Evolutionary conservation across 64 coral and sea anemone genomes (phyloP), one percentile per base, ranked within the genome.

Genomic region (Exaiptasia diaphana): DNA sequence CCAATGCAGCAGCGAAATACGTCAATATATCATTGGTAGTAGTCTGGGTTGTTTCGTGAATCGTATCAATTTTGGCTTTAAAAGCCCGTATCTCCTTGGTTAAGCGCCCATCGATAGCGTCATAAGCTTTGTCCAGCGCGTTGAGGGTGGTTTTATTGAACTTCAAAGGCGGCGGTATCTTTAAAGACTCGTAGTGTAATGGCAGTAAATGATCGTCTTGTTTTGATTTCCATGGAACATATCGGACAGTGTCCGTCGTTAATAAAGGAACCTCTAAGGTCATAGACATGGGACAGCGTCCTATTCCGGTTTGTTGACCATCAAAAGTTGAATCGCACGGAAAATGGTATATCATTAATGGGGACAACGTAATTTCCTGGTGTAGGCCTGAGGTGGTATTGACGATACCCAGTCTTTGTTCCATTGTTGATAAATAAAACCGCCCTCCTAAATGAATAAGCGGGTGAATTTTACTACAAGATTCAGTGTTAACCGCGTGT

Each of bases 51-150:
- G n/a, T n/a, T n/a, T n/a, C n/a, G n/a, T n/a, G n/a, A n/a, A n/a
- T n/a, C n/a, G n/a, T n/a, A n/a, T n/a, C n/a, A n/a, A n/a, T n/a
- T n/a, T n/a, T n/a, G n/a, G n/a, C n/a, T n/a, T n/a, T n/a, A n/a
- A n/a, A n/a, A n/a, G n/a, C n/a, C n/a, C n/a, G n/a, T n/a, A n/a
- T n/a, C n/a, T n/a, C n/a, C n/a, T n/a, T n/a, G n/a, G n/a, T n/a
- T n/a, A 52, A 52, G 9, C 49, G 57, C 3, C 28, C 57, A 62
- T 62, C 21, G 12, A 83, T 17, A 7, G 1, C 12, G 0, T 58
- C 41, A 53, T 70, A 83, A n/a, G 67, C 72, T 59, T 83, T 43
- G 41, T 83, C 67, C 2, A 73, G 48, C 11, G 81, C 36, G 1
- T 83, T 53, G 38, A 38, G 70, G 5, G 50, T 83, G 13, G 57